These are phyloP conservation scores for Heloderma charlesbogerti DNA, from an alignment of 2,113 vertebrate genomes.

Conservation along the genomic window DNA sequence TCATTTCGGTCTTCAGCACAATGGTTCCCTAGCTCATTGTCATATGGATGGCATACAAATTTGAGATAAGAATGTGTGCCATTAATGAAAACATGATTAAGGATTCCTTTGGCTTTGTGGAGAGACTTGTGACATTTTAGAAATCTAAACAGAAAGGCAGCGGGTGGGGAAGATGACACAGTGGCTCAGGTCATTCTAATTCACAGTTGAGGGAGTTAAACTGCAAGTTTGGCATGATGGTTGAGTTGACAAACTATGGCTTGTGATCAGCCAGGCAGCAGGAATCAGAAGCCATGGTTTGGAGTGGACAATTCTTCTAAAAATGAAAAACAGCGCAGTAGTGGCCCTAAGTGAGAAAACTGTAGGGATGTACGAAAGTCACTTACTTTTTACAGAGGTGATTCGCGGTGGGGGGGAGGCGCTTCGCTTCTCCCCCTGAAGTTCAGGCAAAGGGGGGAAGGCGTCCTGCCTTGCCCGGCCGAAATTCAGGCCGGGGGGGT, in stretches of 20 bases:
- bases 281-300: not conserved
- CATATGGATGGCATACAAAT: constrained; percentile 11
- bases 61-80: not conserved
- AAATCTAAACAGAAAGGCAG: constrained; percentile 6
- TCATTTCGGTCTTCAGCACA: constrained; percentile 36
- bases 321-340: no score
- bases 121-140: not conserved
- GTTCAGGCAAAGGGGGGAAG: no score
- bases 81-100: constrained; percentile 25
- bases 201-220: not conserved
- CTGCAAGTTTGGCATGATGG: not conserved
- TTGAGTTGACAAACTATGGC: not conserved
- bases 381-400: no score
- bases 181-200: not conserved
- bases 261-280: no score
- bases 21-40: constrained; percentile 24
- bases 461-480: no score
- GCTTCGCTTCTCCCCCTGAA: no score
- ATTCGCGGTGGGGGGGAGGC: no score
- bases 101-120: not conserved
- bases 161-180: no score
- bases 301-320: not conserved
- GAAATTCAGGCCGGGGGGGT: no score
- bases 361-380: no score
- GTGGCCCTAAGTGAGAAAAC: no score